phyloP scores from a whole-genome alignment of 2,888 invertebrate species.

The Nomada ruficornis region DNA sequence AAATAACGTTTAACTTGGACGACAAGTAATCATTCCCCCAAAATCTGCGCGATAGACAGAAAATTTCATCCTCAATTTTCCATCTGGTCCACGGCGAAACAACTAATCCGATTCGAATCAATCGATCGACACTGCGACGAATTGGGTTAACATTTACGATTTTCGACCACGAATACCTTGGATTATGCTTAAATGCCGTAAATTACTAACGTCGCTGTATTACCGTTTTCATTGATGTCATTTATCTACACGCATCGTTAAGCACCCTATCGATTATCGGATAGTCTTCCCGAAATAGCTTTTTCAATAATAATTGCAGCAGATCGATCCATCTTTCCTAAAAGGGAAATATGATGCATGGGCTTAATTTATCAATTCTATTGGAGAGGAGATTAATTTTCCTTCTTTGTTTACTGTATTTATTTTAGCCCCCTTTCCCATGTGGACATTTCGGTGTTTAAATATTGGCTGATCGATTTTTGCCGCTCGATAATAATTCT shows the following conservation, averaged over 20 bases:
- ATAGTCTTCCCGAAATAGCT: conserved; percentile 30
- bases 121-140: conserved; percentile 3
- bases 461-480: not conserved
- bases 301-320: conserved; percentile 33
- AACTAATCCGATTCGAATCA: conserved; percentile 12
- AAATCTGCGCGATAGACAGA: not conserved
- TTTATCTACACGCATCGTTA: conserved; percentile 21
- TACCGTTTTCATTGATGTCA: conserved; percentile 16
- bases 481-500: no score
- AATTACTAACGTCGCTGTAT: conserved; percentile 33
- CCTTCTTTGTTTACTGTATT: not conserved
- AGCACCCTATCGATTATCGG: conserved; percentile 25
- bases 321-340: conserved; percentile 10
- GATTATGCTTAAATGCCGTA: conserved; percentile 45
- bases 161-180: conserved; percentile 8
- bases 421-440: no score
- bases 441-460: not conserved
- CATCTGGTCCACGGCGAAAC: not conserved
- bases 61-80: not conserved
- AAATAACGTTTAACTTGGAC: not conserved
- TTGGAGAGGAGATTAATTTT: not conserved
- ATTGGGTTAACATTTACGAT: conserved; percentile 42
- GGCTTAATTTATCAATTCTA: not conserved
- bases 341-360: not conserved
- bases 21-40: not conserved